Evolutionary conservation across 2,113 vertebrate species (phyloP).

Genomic region (Cynopterus brachyotis): DNA sequence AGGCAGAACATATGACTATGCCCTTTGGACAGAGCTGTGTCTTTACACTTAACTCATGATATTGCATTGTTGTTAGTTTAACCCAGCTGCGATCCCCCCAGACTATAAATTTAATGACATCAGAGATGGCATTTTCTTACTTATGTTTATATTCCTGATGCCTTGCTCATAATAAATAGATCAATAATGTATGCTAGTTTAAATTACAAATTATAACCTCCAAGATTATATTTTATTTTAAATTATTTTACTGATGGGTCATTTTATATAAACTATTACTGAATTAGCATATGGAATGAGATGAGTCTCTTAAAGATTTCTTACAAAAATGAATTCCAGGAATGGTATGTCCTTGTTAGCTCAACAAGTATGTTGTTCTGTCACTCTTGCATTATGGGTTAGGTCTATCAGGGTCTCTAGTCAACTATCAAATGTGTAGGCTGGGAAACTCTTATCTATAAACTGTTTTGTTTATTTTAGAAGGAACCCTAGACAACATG

Average conservation of each 20-base stretch:
- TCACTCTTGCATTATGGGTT: background rate
- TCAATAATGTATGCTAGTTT: background rate
- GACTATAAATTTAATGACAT: background rate
- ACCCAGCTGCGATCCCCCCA: background rate
- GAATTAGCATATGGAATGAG: background rate
- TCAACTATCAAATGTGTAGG: background rate
- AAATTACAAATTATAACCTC: conserved; percentile 19
- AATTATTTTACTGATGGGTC: background rate
- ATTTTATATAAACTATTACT: background rate
- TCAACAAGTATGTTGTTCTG: background rate
- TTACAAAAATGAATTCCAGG: background rate
- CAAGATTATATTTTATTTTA: conserved; percentile 34
- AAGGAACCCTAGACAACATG: background rate
- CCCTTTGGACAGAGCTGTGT: background rate
- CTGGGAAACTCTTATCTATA: background rate
- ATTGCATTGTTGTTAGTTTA: background rate
- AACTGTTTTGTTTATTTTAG: background rate
- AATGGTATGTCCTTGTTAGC: background rate
- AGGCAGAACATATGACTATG: background rate
- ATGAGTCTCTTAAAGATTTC: background rate
- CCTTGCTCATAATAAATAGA: background rate
- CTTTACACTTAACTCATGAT: background rate
- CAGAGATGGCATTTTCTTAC: background rate
- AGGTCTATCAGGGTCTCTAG: background rate
- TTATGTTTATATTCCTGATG: background rate